These are phyloP conservation scores for Limanda limanda DNA, from an alignment of 2,113 vertebrate genomes.

Conservation along the genomic window DNA sequence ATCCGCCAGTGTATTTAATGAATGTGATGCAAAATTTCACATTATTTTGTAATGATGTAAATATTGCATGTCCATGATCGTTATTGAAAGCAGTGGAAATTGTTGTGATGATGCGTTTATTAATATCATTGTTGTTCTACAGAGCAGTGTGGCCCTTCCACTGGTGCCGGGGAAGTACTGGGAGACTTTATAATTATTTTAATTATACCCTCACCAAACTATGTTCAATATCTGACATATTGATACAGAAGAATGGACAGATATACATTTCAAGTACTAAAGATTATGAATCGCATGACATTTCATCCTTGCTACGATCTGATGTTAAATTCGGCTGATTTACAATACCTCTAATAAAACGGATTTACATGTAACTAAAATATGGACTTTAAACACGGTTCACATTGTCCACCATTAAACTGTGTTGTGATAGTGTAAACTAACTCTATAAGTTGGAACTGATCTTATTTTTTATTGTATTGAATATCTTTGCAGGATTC, in stretches of 20 bases:
- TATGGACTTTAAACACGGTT: neutral
- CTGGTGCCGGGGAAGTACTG: neutral
- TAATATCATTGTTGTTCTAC: no score
- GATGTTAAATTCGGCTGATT: no score
- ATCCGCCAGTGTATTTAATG: no score
- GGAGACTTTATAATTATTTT: neutral
- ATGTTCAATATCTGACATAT: neutral
- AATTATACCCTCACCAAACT: neutral
- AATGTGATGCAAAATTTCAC: no score
- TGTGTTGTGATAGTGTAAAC: neutral
- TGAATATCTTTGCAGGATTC: no score
- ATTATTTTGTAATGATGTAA: no score
- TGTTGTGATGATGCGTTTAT: no score
- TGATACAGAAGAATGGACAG: rapidly evolving
- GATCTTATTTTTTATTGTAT: no score
- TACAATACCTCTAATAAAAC: no score
- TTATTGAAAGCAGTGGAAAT: neutral
- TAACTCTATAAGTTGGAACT: neutral
- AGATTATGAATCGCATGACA: neutral
- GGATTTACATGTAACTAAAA: neutral
- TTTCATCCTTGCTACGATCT: no score
- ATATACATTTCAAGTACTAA: neutral
- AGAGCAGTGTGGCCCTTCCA: neutral
- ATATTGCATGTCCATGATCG: neutral
- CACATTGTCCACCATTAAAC: neutral